Percentiles rank a stretch among this genome's conserved stretches.
phyloP scores from a whole-genome alignment of 2,888 invertebrate genomes.

The Tipula helvola region DNA sequence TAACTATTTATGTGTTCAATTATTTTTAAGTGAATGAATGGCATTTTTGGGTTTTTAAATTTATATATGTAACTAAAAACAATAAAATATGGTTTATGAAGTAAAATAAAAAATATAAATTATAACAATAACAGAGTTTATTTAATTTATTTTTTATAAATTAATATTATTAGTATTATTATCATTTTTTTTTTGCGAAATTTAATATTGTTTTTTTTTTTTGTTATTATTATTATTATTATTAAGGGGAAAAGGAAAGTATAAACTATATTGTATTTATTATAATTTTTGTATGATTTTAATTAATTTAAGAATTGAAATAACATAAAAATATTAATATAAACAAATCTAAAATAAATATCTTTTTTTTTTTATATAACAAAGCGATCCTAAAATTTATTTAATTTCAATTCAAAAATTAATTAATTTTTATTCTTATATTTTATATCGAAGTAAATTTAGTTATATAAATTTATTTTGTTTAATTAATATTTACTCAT shows the following conservation, averaged over 20 bases:
- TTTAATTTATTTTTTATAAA: neutral
- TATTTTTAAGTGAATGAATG: neutral
- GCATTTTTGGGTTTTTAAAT: neutral
- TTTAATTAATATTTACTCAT: neutral
- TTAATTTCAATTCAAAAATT: constrained; percentile 8
- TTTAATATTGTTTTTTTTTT: neutral
- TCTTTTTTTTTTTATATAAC: neutral
- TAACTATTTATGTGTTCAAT: neutral
- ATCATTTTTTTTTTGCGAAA: neutral
- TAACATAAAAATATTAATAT: neutral
- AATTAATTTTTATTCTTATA: constrained; percentile 6
- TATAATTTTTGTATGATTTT: neutral
- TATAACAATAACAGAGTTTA: neutral
- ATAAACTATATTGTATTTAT: neutral
- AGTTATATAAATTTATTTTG: neutral
- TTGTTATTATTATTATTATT: neutral
- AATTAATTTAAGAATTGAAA: neutral
- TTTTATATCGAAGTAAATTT: constrained; percentile 9
- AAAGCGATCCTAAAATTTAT: neutral
- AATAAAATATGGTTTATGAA: neutral
- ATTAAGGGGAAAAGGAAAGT: neutral
- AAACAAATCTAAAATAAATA: constrained; percentile 4
- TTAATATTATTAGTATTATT: neutral
- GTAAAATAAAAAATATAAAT: neutral
- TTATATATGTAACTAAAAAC: neutral